Base-by-base conservation (phyloP, 2,113 vertebrate species). In the Ahaetulla prasina region DNA sequence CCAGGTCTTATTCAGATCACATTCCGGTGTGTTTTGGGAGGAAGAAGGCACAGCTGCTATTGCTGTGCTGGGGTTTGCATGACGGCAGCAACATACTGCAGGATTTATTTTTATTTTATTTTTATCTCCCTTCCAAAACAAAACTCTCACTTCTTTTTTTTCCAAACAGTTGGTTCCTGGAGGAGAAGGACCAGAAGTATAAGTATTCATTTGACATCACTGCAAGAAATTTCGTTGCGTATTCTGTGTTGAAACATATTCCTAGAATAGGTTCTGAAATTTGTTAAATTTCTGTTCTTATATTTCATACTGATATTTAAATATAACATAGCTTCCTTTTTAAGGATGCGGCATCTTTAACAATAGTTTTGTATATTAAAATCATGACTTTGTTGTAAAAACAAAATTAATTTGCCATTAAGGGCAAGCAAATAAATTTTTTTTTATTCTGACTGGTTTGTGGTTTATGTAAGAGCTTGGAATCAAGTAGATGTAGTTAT, bases 121-220 rank as follows among this genome's bases (percentile, higher is more conserved):
- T 60, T 60, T 60, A 60, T 60, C 57, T 60, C 25, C 8, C 57
- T 60, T 27, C 57, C 25, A 60, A 60, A 57, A 60, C 25, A 60
- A 60, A 60, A 60, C 25, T 54, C 8, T 57, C 23, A 60, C 25
- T 60, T 27, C n/a, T 92, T 89, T 91, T 93, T 52, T 50, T 93
- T 8, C 94, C 93, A 91, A 97, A 45, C 96, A 99, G 99, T 98
- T 99, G 94, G 99, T 99, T 96, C 99, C 99, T 84, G 99, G 99
- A 97, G 99, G 99, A 95, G 99, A 99, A 98, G 99, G 99, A 92
- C 99, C 99, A 60, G 99, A 99, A 97, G 98, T 99, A 20, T 99
- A 94, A 98, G 57, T 85, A 92, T 91, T 89, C 39, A 35, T 55
- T 92, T 94, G 54, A 90, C 86, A 30, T 92, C 53, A 47, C 0